A percentile compares a stretch with the other conserved stretches of the same genome.
These are phyloP conservation scores for Crax fasciolata DNA, from an alignment of 2,797 vertebrate genomes.

Conservation along the genomic window DNA sequence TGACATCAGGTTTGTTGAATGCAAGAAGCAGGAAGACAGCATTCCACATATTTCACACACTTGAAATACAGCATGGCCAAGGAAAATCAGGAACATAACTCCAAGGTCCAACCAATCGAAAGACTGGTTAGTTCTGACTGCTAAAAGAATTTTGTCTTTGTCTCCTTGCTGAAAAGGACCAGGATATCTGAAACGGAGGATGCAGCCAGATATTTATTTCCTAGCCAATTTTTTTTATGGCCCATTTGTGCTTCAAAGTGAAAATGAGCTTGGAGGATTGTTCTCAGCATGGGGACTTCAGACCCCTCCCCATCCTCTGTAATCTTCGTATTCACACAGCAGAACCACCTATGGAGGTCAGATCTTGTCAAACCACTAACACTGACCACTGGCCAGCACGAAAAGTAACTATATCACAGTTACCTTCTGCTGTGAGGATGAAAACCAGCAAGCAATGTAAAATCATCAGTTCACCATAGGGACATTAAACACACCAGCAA, in stretches of 20 bases:
- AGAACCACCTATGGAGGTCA: background rate
- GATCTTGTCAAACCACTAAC: background rate
- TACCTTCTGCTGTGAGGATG: conserved; percentile 17
- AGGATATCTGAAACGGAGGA: background rate
- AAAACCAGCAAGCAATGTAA: conserved; percentile 11
- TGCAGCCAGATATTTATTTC: background rate
- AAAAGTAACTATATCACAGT: background rate
- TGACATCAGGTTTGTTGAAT: background rate
- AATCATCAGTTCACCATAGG: background rate
- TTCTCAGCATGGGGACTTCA: background rate
- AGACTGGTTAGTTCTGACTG: background rate
- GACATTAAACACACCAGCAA: background rate
- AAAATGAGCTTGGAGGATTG: background rate
- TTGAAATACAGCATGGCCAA: background rate
- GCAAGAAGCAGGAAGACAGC: background rate
- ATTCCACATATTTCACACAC: background rate
- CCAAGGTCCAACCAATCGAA: background rate
- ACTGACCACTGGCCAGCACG: background rate
- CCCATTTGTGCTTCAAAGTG: background rate
- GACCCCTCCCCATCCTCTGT: background rate
- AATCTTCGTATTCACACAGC: background rate
- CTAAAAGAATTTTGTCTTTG: background rate
- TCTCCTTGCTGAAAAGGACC: accelerated
- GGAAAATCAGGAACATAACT: background rate
- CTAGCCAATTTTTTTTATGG: background rate